Percentiles rank a stretch among this genome's conserved stretches.
phyloP scores from a whole-genome alignment of 1,140 invertebrate genomes.

The Hylyphantes graminicola region DNA sequence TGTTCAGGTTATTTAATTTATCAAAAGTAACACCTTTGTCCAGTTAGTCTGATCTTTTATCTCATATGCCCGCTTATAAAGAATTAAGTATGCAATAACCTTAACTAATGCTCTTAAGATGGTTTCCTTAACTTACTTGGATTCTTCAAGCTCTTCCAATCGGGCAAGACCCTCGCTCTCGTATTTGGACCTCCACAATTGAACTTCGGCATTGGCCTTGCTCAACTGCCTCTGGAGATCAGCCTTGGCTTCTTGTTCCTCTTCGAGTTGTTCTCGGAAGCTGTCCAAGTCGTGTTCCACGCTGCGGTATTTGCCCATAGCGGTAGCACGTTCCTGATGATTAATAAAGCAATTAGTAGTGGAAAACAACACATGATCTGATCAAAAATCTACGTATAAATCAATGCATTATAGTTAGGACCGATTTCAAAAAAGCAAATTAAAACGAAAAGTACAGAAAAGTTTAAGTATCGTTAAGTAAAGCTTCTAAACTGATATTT shows the following conservation, averaged over 20 bases:
- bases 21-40: no score
- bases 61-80: no score
- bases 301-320: slow-evolving; percentile 96
- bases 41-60: no score
- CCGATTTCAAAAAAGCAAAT: neutral
- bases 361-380: neutral
- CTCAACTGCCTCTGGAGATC: slow-evolving; percentile 91
- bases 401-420: neutral
- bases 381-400: neutral
- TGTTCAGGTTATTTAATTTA: no score
- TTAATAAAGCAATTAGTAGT: neutral
- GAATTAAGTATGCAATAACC: no score
- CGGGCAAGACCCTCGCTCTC: slow-evolving; percentile 96
- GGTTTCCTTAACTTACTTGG: slow-evolving; percentile 74
- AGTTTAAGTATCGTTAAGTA: no score
- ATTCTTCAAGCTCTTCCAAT: slow-evolving; percentile 97
- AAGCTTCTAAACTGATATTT: no score
- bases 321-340: slow-evolving; percentile 82
- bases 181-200: slow-evolving; percentile 96
- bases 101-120: no score
- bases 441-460: no score
- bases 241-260: slow-evolving; percentile 96
- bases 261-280: slow-evolving; percentile 93
- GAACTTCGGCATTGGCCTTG: slow-evolving; percentile 96
- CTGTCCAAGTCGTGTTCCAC: slow-evolving; percentile 97